Conservation (phyloP, 2,888 invertebrate genomes). For the Onchidella celtica region DNA sequence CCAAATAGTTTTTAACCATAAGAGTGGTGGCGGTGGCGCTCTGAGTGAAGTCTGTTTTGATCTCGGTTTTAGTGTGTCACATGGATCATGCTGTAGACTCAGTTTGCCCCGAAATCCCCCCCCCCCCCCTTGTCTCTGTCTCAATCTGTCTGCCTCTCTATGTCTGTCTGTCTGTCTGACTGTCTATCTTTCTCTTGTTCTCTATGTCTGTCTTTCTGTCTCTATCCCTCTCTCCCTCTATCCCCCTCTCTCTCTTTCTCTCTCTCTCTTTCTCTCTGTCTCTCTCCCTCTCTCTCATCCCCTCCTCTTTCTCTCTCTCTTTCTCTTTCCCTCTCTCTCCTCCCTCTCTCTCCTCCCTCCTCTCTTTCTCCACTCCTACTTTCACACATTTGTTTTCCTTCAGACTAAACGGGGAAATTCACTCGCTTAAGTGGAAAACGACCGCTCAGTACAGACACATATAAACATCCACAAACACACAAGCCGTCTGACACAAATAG, state of each 20-base stretch:
- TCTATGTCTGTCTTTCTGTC: not conserved
- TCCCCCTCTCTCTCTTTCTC: not conserved
- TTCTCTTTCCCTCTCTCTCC: not conserved
- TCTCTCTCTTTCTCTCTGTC: conserved; percentile 10
- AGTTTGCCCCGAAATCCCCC: no score
- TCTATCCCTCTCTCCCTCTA: not conserved
- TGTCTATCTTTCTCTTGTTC: not conserved
- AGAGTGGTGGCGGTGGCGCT: no score
- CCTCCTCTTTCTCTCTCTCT: conserved; percentile 2
- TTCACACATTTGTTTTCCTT: no score
- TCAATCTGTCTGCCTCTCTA: not conserved
- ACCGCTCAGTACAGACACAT: no score
- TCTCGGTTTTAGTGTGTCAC: no score
- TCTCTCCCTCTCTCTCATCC: conserved; percentile 10
- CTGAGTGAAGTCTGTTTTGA: no score
- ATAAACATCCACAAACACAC: no score
- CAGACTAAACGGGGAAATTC: no score
- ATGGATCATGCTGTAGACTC: no score
- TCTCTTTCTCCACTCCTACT: not conserved
- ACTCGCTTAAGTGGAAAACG: no score
- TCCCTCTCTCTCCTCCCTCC: conserved; percentile 2
- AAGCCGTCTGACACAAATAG: no score
- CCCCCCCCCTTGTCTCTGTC: not conserved
- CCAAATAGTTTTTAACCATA: no score
- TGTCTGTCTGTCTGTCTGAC: not conserved